Conservation (phyloP, 2,113 vertebrate species). For the Phaethon lepturus region DNA sequence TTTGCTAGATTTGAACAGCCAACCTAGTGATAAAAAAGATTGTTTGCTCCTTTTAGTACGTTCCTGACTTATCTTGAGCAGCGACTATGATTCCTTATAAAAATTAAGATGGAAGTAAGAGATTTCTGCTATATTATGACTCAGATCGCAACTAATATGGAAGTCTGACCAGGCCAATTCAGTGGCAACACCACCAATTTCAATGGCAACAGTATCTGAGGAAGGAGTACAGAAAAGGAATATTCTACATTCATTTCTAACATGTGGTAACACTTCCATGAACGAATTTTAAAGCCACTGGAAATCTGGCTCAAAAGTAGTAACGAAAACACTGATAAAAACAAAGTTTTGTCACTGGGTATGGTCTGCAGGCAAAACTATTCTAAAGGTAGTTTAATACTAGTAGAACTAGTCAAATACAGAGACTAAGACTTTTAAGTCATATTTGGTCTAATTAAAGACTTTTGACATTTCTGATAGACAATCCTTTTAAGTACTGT, state of each 20-base stretch:
- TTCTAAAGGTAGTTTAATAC: background rate
- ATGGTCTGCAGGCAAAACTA: background rate
- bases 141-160: background rate
- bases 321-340: background rate
- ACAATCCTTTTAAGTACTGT: background rate
- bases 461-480: conserved; percentile 19
- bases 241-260: background rate
- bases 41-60: background rate
- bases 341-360: background rate
- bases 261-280: background rate
- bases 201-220: background rate
- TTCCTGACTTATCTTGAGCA: background rate
- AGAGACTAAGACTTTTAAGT: conserved; percentile 13
- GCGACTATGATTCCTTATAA: background rate
- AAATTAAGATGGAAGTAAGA: background rate
- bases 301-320: background rate
- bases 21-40: background rate
- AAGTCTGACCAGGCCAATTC: background rate
- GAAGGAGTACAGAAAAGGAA: background rate
- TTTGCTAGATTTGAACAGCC: background rate
- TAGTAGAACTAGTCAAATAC: background rate
- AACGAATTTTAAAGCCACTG: background rate
- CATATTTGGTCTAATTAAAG: conserved; percentile 31
- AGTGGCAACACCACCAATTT: background rate
- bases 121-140: background rate